Percentiles rank a stretch among this genome's conserved stretches.
Evolutionary conservation across 2,797 vertebrate species (phyloP).

Genomic region (Premnoplex brunnescens): DNA sequence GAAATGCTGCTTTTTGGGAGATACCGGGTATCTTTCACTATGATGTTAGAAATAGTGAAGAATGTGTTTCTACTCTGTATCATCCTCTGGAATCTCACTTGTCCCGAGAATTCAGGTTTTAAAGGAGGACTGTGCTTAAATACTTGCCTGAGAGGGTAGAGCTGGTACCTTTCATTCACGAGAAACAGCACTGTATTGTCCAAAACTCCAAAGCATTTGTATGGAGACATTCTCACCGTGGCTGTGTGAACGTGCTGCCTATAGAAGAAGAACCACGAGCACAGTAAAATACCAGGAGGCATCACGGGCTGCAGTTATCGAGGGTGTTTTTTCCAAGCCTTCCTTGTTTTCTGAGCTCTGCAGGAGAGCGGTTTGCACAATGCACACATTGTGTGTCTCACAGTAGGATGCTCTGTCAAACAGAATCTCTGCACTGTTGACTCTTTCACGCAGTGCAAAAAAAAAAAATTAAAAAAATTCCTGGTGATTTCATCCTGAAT

Average conservation of each 20-base stretch:
- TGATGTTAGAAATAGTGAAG: not conserved
- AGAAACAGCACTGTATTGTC: not conserved
- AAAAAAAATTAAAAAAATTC: not conserved
- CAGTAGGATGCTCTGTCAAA: constrained; percentile 59
- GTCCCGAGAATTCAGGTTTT: not conserved
- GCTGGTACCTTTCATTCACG: not conserved
- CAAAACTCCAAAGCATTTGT: not conserved
- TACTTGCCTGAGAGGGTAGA: not conserved
- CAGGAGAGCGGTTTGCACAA: constrained; percentile 47
- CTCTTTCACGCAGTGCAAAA: not conserved
- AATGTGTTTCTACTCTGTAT: not conserved
- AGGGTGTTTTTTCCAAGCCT: constrained; percentile 1
- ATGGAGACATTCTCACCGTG: not conserved
- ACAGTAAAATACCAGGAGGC: not conserved
- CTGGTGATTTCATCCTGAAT: constrained; percentile 28
- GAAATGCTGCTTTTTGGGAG: not conserved
- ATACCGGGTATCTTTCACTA: not conserved
- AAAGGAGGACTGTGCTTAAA: not conserved
- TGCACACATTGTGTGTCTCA: constrained; percentile 56
- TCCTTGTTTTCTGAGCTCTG: constrained; percentile 50
- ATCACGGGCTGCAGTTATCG: not conserved
- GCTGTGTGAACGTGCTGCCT: not conserved
- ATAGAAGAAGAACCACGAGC: not conserved
- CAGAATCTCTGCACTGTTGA: constrained; percentile 46
- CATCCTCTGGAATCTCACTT: not conserved